Percentiles rank a stretch among this genome's conserved stretches.
These are phyloP conservation scores for Yponomeuta evonymella DNA, from an alignment of 2,888 invertebrate genomes.

Conservation along the genomic window DNA sequence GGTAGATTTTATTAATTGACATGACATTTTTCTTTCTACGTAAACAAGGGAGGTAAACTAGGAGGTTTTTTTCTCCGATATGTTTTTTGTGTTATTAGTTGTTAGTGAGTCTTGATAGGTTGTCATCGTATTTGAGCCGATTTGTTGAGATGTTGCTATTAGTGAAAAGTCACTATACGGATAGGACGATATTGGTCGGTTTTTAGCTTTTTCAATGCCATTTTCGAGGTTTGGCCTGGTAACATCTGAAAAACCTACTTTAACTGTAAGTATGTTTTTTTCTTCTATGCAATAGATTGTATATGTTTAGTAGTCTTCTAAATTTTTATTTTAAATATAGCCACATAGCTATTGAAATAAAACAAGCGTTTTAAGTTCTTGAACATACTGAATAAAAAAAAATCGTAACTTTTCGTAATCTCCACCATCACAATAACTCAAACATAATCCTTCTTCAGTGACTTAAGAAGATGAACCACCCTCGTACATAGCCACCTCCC, in stretches of 20 bases:
- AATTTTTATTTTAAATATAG: too few relatives aligned
- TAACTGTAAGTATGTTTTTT: too few relatives aligned
- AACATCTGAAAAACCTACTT: too few relatives aligned
- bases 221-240: too few relatives aligned
- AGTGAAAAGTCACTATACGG: background rate
- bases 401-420: too few relatives aligned
- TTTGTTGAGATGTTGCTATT: background rate
- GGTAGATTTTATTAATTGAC: constrained; percentile 68
- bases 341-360: too few relatives aligned
- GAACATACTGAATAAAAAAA: too few relatives aligned
- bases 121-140: background rate
- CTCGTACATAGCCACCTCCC: constrained; percentile 41
- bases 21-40: constrained; percentile 46
- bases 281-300: too few relatives aligned
- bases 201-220: too few relatives aligned
- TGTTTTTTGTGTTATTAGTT: constrained; percentile 1
- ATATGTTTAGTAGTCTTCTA: too few relatives aligned
- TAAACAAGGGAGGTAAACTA: constrained; percentile 21
- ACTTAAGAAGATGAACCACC: constrained; percentile 61
- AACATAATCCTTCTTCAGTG: constrained; percentile 55
- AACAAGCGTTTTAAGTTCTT: too few relatives aligned
- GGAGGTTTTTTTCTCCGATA: background rate
- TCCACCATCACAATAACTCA: constrained; percentile 51
- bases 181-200: background rate
- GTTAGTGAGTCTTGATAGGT: background rate